These are phyloP conservation scores for Caenorhabditis sp. DNA, from an alignment of 2,888 invertebrate species.

Conservation along the genomic window DNA sequence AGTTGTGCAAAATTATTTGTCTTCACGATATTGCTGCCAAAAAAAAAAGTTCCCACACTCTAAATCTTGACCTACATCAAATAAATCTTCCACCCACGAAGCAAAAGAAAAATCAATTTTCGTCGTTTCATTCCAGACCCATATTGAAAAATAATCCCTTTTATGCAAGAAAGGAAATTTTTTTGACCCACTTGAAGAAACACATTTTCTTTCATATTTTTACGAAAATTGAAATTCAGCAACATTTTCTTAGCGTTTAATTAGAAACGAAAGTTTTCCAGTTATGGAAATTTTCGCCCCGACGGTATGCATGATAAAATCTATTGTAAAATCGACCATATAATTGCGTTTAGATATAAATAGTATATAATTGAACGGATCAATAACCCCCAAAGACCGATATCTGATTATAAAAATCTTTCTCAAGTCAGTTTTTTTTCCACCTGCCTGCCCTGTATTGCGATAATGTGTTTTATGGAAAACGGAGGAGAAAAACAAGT, in stretches of 20 bases:
- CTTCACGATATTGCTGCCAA: no score
- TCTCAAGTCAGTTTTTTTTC: neutral
- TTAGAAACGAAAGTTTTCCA: neutral
- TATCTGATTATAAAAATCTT: neutral
- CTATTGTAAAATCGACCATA: neutral
- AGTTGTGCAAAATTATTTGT: no score
- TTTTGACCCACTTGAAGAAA: neutral
- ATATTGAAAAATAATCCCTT: neutral
- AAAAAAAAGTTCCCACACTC: no score
- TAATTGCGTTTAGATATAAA: neutral
- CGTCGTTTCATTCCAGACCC: neutral
- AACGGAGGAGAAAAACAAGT: neutral
- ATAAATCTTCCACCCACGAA: no score
- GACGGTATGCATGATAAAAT: neutral
- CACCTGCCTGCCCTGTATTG: neutral
- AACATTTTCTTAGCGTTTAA: neutral
- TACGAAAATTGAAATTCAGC: no score
- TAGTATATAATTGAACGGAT: slow-evolving; percentile 1
- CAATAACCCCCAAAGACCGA: neutral
- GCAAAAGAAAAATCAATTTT: neutral
- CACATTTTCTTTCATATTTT: neutral
- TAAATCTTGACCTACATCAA: no score
- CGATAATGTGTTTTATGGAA: neutral
- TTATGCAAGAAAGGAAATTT: neutral
- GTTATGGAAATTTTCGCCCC: neutral